Evolutionary conservation across 2,113 vertebrate species (phyloP), one percentile per base, ranked within the genome.

Genomic region (Anas platyrhynchos): DNA sequence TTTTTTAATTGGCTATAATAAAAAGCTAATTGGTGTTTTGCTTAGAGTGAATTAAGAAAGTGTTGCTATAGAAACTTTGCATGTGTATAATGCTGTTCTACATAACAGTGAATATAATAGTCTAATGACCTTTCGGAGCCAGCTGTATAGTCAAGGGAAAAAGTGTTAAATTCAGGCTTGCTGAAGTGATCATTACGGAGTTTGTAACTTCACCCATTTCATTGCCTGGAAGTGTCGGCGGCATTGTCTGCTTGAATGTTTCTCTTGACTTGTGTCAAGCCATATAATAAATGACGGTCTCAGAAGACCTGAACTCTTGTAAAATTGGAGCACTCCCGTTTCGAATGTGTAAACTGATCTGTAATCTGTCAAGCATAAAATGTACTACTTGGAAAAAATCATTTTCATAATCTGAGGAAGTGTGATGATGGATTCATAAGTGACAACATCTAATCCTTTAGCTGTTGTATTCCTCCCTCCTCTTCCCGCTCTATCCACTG

Each of bases 11-110:
- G 96, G 95, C 91, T 97, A 78, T 98, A 98, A 97, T 98, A 96
- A 94, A 95, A 97, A 96, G 89, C 84, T 97, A 98, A 98, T 98
- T 97, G 92, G 75, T 98, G 94, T 98, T 98, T 98, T 98, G 91
- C 97, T 97, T 98, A 97, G 97, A 98, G 96, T 96, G 94, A 97
- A 96, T 98, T 97, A 97, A 97, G 89, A 96, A 98, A 97, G 96
- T 96, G 96, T 96, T 94, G 96, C 90, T 95, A 87, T 96, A 96
- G 94, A 92, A 96, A 94, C 93, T 94, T 96, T 92, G 77, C 81
- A 54, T 92, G 86, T 93, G 58, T 85, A 26, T 83, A 56, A 77
- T 87, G 67, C 91, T 85, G 93, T 75, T 95, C 67, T 91, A 76
- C 90, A 63, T 89, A 92, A 71, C 88, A 79, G 75, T 83, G 80